phyloP scores from a whole-genome alignment of 2,113 vertebrate genomes.

The Oncorhynchus kisutch region DNA sequence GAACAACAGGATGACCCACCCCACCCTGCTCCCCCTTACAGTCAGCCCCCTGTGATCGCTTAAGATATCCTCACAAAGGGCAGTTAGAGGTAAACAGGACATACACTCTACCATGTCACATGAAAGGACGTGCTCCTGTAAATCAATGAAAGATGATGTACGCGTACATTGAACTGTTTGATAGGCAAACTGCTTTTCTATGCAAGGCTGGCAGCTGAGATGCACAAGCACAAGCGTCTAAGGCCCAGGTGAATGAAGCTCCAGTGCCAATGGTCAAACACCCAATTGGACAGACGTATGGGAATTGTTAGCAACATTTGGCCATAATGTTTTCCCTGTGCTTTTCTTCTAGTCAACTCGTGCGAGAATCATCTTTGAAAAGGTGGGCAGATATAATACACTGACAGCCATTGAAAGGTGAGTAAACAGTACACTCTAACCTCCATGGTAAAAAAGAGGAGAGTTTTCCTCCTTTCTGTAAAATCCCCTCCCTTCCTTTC shows the following conservation, averaged over 20 bases:
- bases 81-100: slow-evolving; percentile 71
- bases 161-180: slow-evolving; percentile 61
- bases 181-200: slow-evolving; percentile 70
- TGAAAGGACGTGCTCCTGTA: slow-evolving; percentile 50
- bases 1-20: slow-evolving; percentile 7
- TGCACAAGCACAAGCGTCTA: not conserved
- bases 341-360: slow-evolving; percentile 17
- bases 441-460: slow-evolving; percentile 34
- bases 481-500: slow-evolving; percentile 58
- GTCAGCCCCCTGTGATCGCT: slow-evolving; percentile 59
- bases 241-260: slow-evolving; percentile 44
- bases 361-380: slow-evolving; percentile 37
- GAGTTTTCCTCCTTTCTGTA: slow-evolving; percentile 29
- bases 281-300: slow-evolving; percentile 21
- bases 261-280: slow-evolving; percentile 12
- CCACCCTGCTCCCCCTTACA: slow-evolving; percentile 23
- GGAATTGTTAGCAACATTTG: not conserved
- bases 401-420: slow-evolving; percentile 44
- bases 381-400: slow-evolving; percentile 35
- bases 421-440: slow-evolving; percentile 48
- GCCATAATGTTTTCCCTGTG: not conserved
- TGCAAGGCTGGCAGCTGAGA: slow-evolving; percentile 58
- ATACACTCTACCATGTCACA: slow-evolving; percentile 59
- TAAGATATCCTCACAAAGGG: slow-evolving; percentile 69
- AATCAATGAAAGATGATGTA: slow-evolving; percentile 67